Evolutionary conservation across 2,113 vertebrate genomes (phyloP).

Genomic region (Himantopus leucocephalus): DNA sequence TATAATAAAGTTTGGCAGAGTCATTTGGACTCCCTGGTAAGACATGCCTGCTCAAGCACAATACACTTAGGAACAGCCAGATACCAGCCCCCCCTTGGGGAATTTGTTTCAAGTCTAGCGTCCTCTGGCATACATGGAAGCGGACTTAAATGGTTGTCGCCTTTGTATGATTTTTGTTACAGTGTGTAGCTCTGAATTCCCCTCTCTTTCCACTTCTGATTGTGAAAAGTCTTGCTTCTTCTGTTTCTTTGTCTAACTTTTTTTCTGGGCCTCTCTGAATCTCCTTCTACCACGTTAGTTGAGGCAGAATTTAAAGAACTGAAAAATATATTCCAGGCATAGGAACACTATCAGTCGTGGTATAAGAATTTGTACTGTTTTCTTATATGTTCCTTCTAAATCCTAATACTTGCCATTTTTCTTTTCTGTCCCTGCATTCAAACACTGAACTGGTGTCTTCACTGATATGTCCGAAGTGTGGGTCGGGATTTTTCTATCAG

Average conservation of each 20-base stretch:
- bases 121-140: not conserved
- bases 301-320: not conserved
- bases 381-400: not conserved
- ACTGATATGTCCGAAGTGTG: not conserved
- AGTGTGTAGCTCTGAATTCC: not conserved
- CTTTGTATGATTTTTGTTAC: not conserved
- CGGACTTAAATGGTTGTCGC: not conserved
- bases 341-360: not conserved
- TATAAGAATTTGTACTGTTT: not conserved
- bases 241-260: not conserved
- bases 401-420: not conserved
- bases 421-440: not conserved
- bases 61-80: not conserved
- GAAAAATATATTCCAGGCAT: not conserved
- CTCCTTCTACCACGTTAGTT: not conserved
- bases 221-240: not conserved
- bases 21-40: not conserved
- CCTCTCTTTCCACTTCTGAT: not conserved
- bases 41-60: not conserved
- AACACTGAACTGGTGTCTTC: not conserved
- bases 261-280: not conserved
- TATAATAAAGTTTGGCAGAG: not conserved
- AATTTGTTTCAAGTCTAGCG: not conserved
- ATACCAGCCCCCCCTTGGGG: not conserved
- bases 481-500: not conserved